Base-by-base conservation (phyloP, 2,797 vertebrate genomes). In the Parotocinclus haroldoi region DNA sequence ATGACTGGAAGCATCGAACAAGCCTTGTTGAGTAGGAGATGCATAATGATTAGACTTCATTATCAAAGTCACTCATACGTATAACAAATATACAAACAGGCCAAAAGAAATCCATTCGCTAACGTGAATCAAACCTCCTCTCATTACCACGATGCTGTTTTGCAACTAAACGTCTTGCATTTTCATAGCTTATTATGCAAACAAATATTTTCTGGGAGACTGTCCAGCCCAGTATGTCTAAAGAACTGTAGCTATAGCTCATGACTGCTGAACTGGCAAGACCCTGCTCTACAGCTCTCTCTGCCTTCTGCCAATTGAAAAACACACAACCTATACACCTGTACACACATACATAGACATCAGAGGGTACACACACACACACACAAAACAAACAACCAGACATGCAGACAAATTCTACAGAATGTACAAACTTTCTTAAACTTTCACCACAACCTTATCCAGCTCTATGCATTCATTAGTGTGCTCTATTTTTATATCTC, bases 231-330 rank as follows among this genome's bases (percentile, higher is more conserved):
- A 66, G 61, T 74, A 74, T 72, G 61, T 50, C 54, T 58, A 75
- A 75, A 77, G 75, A 58, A 78, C 72, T 78, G n/a, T n/a, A 69
- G 65, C 69, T 54, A 53, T 72, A 71, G 52, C 64, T 77, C 75
- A 58, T 69, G 58, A 59, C 68, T 68, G 69, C 72, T 65, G 60
- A 68, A 72, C 69, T 72, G 45, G 69, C 39, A 68, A 49, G 63
- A 74, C 57, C 16, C 51, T 12, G 48, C 57, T 62, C 64, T 72
- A 42, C 60, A 40, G 59, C 61, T 53, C 37, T 2, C 63, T 54
- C 44, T 63, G 70, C 75, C 63, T 69, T 18, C n/a, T 63, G 68
- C 56, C 37, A 45, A 49, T 46, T 18, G 53, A 69, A 69, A 72
- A 27, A 67, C 53, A 62, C n/a, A 54, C 53, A n/a, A 27, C 49